A percentile compares a stretch with the other conserved stretches of the same genome.
phyloP scores from a whole-genome alignment of 1,140 invertebrate genomes.

The Maniola jurtina region DNA sequence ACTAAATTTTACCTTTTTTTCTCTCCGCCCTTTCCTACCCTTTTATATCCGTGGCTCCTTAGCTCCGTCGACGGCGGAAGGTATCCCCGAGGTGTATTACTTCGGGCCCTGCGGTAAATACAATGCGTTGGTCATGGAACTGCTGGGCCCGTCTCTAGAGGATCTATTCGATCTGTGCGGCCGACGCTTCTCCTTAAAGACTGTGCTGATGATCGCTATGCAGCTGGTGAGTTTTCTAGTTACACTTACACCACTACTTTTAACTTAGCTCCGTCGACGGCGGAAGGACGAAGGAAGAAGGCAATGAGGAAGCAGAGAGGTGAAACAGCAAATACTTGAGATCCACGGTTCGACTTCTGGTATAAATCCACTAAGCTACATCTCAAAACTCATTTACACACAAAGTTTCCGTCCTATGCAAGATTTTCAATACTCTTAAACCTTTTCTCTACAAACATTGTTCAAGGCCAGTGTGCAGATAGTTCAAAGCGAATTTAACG shows the following conservation, averaged over 20 bases:
- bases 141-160: conserved; percentile 98
- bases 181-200: conserved; percentile 99
- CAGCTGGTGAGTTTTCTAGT: conserved; percentile 93
- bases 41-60: conserved; percentile 21
- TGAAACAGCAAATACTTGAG: not conserved
- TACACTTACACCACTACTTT: not conserved
- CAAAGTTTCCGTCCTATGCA: not conserved
- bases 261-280: conserved; percentile 69
- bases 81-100: conserved; percentile 99
- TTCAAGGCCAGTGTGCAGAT: not conserved
- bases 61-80: conserved; percentile 87
- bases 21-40: conserved; percentile 32
- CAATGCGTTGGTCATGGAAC: conserved; percentile 99
- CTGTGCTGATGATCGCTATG: conserved; percentile 99
- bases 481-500: conserved; percentile 7
- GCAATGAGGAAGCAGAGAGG: no score
- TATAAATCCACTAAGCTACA: no score
- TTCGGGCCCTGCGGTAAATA: conserved; percentile 99
- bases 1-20: conserved; percentile 47
- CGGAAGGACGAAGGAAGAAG: no score
- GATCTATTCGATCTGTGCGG: conserved; percentile 99
- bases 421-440: not conserved
- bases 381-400: no score
- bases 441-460: not conserved
- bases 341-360: not conserved